Base-by-base conservation (phyloP, 2,888 invertebrate species). In the Venusia cambrica region DNA sequence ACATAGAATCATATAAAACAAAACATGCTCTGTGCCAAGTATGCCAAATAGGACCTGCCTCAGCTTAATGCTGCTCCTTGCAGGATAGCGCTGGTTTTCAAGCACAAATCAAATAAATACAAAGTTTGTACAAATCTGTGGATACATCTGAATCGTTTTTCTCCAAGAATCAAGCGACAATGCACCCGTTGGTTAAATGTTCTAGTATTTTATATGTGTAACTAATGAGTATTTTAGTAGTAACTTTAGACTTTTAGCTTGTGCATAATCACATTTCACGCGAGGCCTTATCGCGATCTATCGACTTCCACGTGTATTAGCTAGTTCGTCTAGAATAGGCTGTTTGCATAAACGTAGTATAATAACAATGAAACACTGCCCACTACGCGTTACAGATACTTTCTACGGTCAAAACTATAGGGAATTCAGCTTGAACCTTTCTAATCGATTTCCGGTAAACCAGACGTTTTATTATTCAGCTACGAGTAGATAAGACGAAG, bases 241-340 rank as follows among this genome's bases (percentile, higher is more conserved):
- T 21, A 37, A 15, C 27, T 27, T 27, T n/a, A n/a, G 22, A 18
- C 20, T n/a, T 27, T 24, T 21, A 30, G 53, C 44, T 52, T 51
- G 62, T 59, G 55, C 59, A 66, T 61, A 75, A 76, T 70, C 69
- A 71, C 63, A 62, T 63, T 69, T 58, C 53, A n/a, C n/a, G 55
- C 50, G 43, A 58, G 52, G 54, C 55, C 61, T 76, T 77, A 78
- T 77, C 76, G 64, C 60, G 51, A 65, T 64, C 52, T 39, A 45
- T 44, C 41, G 29, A 50, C 56, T 63, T 67, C 66, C 76, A 77
- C 76, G 76, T 76, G 73, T n/a, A n/a, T 62, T 57, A 52, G 40
- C 51, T 45, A 50, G 56, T 57, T 40, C 53, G 50, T 51, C 45
- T 22, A 42, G 41, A 15, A 35, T 29, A 31, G 34, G 31, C 30